Conservation (phyloP, 1,140 invertebrate species). For the Drosophila sucinea region DNA sequence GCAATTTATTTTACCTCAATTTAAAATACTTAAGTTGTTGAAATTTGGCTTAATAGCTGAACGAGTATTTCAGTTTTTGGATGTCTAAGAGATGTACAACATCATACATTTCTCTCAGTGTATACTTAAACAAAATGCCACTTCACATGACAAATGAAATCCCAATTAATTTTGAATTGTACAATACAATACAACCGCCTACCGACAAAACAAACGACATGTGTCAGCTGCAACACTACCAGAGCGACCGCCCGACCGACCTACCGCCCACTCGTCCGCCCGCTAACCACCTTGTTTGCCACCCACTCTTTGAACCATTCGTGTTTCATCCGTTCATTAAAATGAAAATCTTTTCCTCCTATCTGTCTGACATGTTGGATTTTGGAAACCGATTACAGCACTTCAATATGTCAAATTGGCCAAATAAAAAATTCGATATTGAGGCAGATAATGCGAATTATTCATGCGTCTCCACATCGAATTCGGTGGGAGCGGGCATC, state of each 20-base stretch:
- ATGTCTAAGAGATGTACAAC: too few species aligned
- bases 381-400: conserved; percentile 59
- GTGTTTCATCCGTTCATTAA: conserved; percentile 6
- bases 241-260: neutral
- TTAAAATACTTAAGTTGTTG: too few species aligned
- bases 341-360: conserved; percentile 15
- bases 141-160: conserved; percentile 29
- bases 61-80: too few species aligned
- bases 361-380: conserved; percentile 38
- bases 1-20: too few species aligned
- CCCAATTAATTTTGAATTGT: conserved; percentile 51
- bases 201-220: conserved; percentile 16
- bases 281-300: conserved; percentile 17
- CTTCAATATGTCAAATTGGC: conserved; percentile 91
- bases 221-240: conserved; percentile 17
- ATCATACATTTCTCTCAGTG: neutral
- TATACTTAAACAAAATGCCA: conserved; percentile 32
- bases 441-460: conserved; percentile 91
- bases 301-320: too few species aligned
- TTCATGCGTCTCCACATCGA: conserved; percentile 91
- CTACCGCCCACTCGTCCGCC: too few species aligned
- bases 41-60: too few species aligned
- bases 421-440: conserved; percentile 89
- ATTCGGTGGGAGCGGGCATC: conserved; percentile 89
- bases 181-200: conserved; percentile 8